A percentile compares a stretch with the other conserved stretches of the same genome.
Evolutionary conservation across 2,888 invertebrate genomes (phyloP).

Genomic region (Harpalus rufipes): DNA sequence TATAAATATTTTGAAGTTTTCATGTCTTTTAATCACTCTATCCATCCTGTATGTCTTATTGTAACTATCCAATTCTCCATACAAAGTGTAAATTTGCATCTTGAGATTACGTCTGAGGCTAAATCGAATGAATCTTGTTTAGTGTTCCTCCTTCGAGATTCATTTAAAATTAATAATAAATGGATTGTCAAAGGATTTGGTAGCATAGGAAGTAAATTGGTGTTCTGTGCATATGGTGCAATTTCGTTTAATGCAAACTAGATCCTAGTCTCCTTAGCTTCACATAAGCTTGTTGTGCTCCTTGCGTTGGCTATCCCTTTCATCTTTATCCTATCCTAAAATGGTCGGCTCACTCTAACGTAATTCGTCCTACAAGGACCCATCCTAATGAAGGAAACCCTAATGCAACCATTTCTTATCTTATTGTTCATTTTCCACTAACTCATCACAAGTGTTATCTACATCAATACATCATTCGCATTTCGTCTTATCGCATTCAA

Average conservation of each 20-base stretch:
- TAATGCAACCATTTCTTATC: slow-evolving; percentile 59
- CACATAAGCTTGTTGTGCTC: slow-evolving; percentile 40
- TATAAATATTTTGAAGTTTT: no score
- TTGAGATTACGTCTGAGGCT: background rate
- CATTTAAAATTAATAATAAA: slow-evolving; percentile 46
- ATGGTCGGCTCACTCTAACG: slow-evolving; percentile 36
- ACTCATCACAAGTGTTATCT: slow-evolving; percentile 45
- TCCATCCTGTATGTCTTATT: background rate
- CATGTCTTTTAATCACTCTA: no score
- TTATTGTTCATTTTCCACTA: slow-evolving; percentile 47
- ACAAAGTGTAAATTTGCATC: background rate
- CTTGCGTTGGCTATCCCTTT: slow-evolving; percentile 54
- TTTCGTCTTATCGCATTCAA: slow-evolving; percentile 29
- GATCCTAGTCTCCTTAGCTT: slow-evolving; percentile 16
- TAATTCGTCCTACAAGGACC: slow-evolving; percentile 47
- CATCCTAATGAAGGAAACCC: slow-evolving; percentile 58
- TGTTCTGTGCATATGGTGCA: slow-evolving; percentile 46
- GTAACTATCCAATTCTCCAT: background rate
- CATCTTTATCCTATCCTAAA: slow-evolving; percentile 51
- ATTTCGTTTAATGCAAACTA: slow-evolving; percentile 46
- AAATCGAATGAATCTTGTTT: background rate
- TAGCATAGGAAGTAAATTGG: slow-evolving; percentile 22
- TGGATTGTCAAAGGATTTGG: slow-evolving; percentile 35
- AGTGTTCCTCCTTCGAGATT: background rate
- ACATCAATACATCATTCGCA: slow-evolving; percentile 32